Evolutionary conservation across 2,797 vertebrate genomes (phyloP).

Genomic region (Urosaurus nigricauda): DNA sequence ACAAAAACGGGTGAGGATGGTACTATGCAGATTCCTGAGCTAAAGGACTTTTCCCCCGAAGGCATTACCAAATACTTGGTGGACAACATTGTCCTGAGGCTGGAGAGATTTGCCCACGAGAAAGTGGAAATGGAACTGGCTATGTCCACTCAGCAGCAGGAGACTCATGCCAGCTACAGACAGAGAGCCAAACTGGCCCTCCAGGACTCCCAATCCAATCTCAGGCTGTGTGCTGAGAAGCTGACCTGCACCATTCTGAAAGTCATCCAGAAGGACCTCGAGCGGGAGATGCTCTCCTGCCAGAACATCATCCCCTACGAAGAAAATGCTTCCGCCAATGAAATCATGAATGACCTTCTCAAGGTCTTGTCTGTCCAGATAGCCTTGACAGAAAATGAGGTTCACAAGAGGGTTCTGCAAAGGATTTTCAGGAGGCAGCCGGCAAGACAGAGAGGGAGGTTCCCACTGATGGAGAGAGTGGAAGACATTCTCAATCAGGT

Average conservation of each 20-base stretch:
- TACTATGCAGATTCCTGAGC: neutral
- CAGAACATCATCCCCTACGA: constrained; percentile 9
- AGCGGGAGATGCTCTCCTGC: neutral
- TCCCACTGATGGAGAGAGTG: neutral
- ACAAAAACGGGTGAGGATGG: neutral
- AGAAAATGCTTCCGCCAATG: constrained; percentile 12
- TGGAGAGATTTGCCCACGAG: constrained; percentile 21
- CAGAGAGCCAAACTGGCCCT: constrained; percentile 7
- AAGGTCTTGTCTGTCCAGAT: constrained; percentile 56
- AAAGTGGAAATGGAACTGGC: constrained; percentile 22
- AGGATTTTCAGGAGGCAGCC: constrained; percentile 63
- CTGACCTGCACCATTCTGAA: constrained; percentile 26
- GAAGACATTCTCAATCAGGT: constrained; percentile 36
- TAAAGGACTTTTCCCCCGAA: constrained; percentile 1
- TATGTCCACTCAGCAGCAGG: neutral
- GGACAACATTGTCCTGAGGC: constrained; percentile 11
- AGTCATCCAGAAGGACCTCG: neutral
- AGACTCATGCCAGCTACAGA: neutral
- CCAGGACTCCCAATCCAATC: constrained; percentile 21
- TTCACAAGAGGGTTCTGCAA: constrained; percentile 58
- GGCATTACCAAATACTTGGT: constrained; percentile 19
- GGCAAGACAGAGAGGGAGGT: neutral
- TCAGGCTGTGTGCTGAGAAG: constrained; percentile 25
- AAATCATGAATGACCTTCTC: constrained; percentile 60
- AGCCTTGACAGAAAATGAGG: constrained; percentile 53